Conservation (phyloP, 2,888 invertebrate genomes). For the Athalia circularis region DNA sequence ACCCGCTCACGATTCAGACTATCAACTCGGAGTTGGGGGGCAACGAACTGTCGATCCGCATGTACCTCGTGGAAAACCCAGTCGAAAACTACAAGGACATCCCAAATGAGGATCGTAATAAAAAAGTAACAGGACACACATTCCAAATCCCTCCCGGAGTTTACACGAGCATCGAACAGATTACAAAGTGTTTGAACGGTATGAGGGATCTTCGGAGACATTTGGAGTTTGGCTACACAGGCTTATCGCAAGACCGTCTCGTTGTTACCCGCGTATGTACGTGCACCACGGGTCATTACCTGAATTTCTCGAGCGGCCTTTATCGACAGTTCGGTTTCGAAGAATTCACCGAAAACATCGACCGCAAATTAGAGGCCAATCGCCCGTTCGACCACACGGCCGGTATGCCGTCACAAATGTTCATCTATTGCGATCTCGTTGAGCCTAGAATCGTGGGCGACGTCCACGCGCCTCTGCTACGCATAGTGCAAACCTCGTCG, state of each 20-base stretch:
- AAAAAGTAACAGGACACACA: neutral
- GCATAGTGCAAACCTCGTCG: conserved; percentile 52
- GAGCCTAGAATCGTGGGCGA: conserved; percentile 50
- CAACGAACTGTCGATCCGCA: neutral
- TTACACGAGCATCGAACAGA: neutral
- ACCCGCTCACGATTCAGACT: conserved; percentile 47
- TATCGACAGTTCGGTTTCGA: neutral
- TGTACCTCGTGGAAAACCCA: neutral
- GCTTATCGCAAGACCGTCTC: neutral
- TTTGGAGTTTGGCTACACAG: neutral
- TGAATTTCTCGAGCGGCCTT: neutral
- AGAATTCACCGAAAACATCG: neutral
- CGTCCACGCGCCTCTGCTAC: conserved; percentile 49
- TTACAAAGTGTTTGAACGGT: neutral
- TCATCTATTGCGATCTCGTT: conserved; percentile 57
- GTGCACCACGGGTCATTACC: neutral
- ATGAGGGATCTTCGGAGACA: neutral
- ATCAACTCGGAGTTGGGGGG: conserved; percentile 34
- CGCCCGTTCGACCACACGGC: conserved; percentile 31
- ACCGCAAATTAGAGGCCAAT: neutral
- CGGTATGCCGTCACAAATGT: conserved; percentile 49
- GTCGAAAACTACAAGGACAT: neutral
- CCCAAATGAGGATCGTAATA: neutral
- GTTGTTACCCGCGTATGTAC: neutral
- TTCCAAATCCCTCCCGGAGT: neutral